Evolutionary conservation across 2,888 invertebrate genomes (phyloP), one percentile per base, ranked within the genome.

Genomic region (Pilophorus perplexus): DNA sequence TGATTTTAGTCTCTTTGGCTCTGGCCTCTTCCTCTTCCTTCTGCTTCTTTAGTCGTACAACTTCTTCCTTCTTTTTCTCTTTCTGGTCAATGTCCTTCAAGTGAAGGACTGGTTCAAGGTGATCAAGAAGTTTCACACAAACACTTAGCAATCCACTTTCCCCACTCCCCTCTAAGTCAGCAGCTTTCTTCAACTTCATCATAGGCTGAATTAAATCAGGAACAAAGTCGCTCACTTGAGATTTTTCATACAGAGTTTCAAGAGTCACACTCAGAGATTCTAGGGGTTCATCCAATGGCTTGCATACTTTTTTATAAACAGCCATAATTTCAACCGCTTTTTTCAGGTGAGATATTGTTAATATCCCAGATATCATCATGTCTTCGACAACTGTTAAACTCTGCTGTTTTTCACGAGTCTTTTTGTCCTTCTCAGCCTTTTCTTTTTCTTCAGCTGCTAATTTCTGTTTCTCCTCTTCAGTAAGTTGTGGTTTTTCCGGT

Each of bases 301-400:
- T 3, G 18, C 42, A 42, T 4, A 59, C 44, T 1, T 59, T 23
- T 25, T 59, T 59, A 33, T 59, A 59, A 22, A 42, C 18, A 3
- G 10, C 14, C 59, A 59, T 42, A 10, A 59, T 59, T 59, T 60
- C 62, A 44, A 69, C 57, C 16, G 25, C 52, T 46, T 68, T 57
- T 59, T 70, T 66, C 27, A 70, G 42, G 23, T 64, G 48, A 16
- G 59, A 40, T 48, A 54, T 55, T 14, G 44, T 22, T n/a, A 10
- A 42, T 14, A 59, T 22, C 2, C 40, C 38, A 14, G 55, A 38
- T 25, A 59, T 46, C 12, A 60, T 48, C 54, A 72, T 37, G 28
- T 67, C 50, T 48, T 73, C 62, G 28, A 71, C 68, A 44, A 67
- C 65, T 27, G 68, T 67, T 59, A 62, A 64, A 55, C 55, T 67